phyloP scores from a whole-genome alignment of 2,797 vertebrate genomes.

The Carduelis carduelis region DNA sequence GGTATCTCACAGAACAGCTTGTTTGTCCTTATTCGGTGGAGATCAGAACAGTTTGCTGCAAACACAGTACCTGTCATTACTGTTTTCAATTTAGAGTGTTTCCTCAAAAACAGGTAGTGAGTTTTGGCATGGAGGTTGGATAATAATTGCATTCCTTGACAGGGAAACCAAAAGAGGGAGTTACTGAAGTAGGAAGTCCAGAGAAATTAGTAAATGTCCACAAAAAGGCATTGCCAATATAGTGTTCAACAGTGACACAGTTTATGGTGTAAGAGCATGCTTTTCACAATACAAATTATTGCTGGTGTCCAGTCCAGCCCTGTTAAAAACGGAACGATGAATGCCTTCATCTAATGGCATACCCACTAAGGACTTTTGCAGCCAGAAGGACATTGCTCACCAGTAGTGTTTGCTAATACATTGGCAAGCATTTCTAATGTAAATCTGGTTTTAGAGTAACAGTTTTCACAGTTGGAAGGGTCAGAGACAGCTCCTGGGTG shows the following conservation, averaged over 20 bases:
- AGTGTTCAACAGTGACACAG: background rate
- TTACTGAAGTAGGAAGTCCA: background rate
- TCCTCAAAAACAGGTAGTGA: background rate
- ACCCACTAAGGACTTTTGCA: background rate
- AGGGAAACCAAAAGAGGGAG: background rate
- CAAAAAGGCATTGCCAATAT: background rate
- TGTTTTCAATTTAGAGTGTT: background rate
- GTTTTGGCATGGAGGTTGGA: background rate
- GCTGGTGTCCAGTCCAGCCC: background rate
- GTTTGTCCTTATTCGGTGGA: background rate
- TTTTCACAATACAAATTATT: background rate
- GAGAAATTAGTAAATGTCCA: background rate
- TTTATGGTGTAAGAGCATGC: background rate
- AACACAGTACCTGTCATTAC: background rate
- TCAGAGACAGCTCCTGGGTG: background rate
- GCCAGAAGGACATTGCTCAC: background rate
- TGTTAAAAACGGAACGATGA: background rate
- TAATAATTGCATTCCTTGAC: background rate
- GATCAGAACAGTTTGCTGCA: background rate
- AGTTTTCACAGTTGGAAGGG: background rate
- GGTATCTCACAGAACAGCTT: background rate
- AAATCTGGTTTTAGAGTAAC: background rate
- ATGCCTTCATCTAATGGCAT: background rate
- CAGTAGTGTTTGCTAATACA: background rate
- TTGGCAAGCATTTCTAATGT: background rate